Conservation (phyloP, 2,797 vertebrate genomes). For the Bufotes viridis region DNA sequence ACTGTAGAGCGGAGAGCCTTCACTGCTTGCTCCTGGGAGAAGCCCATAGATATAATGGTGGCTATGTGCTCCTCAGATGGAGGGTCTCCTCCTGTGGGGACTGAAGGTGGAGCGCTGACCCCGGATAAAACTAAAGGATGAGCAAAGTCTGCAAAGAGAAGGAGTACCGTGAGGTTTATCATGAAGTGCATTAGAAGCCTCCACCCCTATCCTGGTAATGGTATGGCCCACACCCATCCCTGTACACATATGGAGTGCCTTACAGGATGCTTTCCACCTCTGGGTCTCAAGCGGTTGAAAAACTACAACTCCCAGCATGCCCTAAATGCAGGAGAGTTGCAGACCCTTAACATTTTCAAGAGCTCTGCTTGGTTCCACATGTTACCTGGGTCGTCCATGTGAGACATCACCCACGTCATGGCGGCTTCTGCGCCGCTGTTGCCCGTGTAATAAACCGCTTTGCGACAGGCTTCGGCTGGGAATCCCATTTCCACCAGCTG, state of each 20-base stretch:
- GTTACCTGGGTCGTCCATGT: conserved; percentile 98
- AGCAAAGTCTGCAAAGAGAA: conserved; percentile 84
- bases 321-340: too few species aligned
- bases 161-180: not conserved
- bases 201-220: not conserved
- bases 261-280: too few species aligned
- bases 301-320: too few species aligned
- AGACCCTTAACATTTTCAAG: too few species aligned
- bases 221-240: not conserved
- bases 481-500: conserved; percentile 99
- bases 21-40: conserved; percentile 95
- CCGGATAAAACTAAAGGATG: conserved; percentile 92
- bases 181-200: not conserved
- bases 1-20: conserved; percentile 96
- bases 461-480: conserved; percentile 94
- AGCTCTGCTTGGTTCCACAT: too few species aligned
- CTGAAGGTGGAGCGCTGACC: conserved; percentile 84
- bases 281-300: too few species aligned
- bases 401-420: conserved; percentile 99
- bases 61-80: conserved; percentile 93
- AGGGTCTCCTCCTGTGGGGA: conserved; percentile 76
- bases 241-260: not conserved
- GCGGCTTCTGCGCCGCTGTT: conserved; percentile 95
- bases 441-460: conserved; percentile 96
- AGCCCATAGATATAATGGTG: conserved; percentile 98